Evolutionary conservation across 1,140 invertebrate species (phyloP).

Genomic region (Ridgeia piscesae): DNA sequence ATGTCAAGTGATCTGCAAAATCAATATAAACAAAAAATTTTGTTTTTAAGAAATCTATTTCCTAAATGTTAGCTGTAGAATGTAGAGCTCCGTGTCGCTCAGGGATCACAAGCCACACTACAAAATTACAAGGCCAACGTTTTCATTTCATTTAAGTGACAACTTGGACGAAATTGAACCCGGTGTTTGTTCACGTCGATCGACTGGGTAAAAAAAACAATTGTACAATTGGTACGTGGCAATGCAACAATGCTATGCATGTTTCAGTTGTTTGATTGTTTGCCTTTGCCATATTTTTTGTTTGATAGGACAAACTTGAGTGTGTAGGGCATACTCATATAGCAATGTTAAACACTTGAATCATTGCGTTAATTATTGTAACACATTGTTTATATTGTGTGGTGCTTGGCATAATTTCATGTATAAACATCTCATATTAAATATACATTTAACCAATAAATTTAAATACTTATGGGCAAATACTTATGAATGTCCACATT

Average conservation of each 20-base stretch:
- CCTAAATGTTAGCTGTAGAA: too few relatives aligned
- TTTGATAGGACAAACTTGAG: too few relatives aligned
- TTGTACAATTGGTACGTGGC: neutral
- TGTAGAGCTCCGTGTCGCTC: too few relatives aligned
- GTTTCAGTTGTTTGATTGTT: too few relatives aligned
- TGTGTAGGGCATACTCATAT: neutral
- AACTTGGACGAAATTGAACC: neutral
- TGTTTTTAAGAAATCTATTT: too few relatives aligned
- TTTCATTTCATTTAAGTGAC: neutral
- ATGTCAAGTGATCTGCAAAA: too few relatives aligned
- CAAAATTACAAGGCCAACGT: too few relatives aligned
- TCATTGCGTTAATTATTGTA: neutral
- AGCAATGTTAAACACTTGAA: neutral
- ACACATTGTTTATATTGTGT: neutral
- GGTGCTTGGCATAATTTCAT: neutral
- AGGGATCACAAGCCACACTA: too few relatives aligned
- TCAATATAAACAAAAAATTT: too few relatives aligned
- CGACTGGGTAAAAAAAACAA: neutral
- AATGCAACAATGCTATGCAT: neutral
- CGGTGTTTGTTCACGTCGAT: neutral
- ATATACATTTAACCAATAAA: neutral
- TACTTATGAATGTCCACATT: too few relatives aligned
- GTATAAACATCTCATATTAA: neutral
- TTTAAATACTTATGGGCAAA: too few relatives aligned
- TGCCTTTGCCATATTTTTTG: neutral